These are phyloP conservation scores for Drosophila ustulata DNA, from an alignment of 2,888 invertebrate species.

Conservation along the genomic window DNA sequence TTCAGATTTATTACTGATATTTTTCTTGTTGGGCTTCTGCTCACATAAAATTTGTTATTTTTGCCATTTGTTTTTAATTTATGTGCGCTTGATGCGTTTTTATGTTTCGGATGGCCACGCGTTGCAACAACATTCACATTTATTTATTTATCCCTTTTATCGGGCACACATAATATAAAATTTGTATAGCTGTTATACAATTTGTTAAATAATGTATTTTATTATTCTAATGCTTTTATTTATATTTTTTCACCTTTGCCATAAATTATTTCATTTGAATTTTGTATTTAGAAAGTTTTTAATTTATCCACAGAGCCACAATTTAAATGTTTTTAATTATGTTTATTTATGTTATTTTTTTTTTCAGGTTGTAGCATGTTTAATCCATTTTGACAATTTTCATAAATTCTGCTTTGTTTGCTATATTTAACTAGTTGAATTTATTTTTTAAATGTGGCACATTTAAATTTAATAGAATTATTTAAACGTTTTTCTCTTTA, in stretches of 20 bases:
- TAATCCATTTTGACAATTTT: not conserved
- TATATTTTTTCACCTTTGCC: not conserved
- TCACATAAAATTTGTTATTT: conserved; percentile 23
- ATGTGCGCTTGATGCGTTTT: conserved; percentile 9
- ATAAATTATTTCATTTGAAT: not conserved
- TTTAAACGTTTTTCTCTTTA: conserved; percentile 11
- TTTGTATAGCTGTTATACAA: not conserved
- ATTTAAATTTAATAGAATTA: conserved; percentile 11
- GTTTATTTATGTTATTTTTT: not conserved
- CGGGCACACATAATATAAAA: not conserved
- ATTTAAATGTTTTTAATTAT: not conserved
- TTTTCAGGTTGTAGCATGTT: not conserved
- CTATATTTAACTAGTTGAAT: not conserved
- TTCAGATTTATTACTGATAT: conserved; percentile 40
- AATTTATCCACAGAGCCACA: not conserved
- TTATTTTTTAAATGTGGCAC: not conserved
- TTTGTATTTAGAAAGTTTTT: not conserved
- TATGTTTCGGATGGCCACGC: conserved; percentile 5
- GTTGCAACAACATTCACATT: not conserved
- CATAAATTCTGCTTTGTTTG: conserved; percentile 1
- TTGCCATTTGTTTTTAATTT: conserved; percentile 19
- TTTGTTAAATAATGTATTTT: conserved; percentile 1
- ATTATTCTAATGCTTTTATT: not conserved
- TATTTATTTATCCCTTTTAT: conserved; percentile 4
- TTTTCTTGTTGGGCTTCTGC: conserved; percentile 8